Conservation (phyloP, 2,888 invertebrate species). For the Pollenia amentaria region DNA sequence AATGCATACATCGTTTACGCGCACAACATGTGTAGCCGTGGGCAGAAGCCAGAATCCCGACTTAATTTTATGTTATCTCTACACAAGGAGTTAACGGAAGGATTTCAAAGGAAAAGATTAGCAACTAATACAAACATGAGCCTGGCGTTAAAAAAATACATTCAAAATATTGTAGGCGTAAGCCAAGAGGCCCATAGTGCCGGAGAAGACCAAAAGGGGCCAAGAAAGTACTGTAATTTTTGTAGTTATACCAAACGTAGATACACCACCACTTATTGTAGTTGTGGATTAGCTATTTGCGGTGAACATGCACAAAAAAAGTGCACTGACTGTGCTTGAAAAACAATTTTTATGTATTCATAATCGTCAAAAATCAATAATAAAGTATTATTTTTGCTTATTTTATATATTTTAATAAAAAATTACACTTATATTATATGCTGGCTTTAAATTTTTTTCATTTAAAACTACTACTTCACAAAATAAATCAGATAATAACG, state of each 20-base stretch:
- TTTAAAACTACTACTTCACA: constrained; percentile 43
- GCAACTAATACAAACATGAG: constrained; percentile 41
- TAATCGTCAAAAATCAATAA: constrained; percentile 40
- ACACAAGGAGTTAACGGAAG: constrained; percentile 36
- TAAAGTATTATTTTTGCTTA: constrained; percentile 31
- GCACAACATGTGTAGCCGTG: no score
- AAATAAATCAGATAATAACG: constrained; percentile 41
- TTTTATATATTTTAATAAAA: no score
- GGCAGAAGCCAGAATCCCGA: constrained; percentile 25
- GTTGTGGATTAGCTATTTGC: constrained; percentile 25
- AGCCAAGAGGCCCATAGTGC: constrained; percentile 35
- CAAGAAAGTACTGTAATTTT: no score
- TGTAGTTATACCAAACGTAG: no score
- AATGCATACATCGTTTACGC: no score
- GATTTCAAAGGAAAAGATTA: constrained; percentile 32
- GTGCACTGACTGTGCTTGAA: constrained; percentile 24
- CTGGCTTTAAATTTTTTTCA: constrained; percentile 34
- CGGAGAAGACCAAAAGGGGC: constrained; percentile 44
- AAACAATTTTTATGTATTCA: constrained; percentile 15
- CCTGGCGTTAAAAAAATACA: constrained; percentile 35
- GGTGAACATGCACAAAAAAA: constrained; percentile 37
- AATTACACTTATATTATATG: constrained; percentile 41
- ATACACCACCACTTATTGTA: constrained; percentile 31
- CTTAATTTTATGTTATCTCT: constrained; percentile 33
- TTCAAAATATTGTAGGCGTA: constrained; percentile 36